Percentiles rank a stretch among this genome's conserved stretches.
phyloP scores from a whole-genome alignment of 2,113 vertebrate species.

The Gasterosteus nipponicus region DNA sequence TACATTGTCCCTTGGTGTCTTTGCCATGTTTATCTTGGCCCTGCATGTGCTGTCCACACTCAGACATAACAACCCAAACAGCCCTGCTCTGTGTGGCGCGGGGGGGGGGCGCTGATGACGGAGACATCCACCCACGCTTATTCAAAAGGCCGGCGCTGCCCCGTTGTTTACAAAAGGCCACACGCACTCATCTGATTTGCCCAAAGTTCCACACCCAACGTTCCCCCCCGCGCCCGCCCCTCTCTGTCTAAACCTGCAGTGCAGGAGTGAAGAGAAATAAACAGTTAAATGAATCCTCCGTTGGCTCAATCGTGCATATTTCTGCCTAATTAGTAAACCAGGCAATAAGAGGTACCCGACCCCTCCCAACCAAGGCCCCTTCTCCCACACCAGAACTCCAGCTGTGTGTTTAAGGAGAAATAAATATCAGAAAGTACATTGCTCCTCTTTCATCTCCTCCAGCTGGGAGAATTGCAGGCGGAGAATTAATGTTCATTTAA shows the following conservation, averaged over 20 bases:
- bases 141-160: slow-evolving; percentile 50
- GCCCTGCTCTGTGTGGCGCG: slow-evolving; percentile 36
- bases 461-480: slow-evolving; percentile 65
- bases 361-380: slow-evolving; percentile 51
- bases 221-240: slow-evolving; percentile 17
- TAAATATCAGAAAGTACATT: slow-evolving; percentile 80
- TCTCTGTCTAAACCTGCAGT: slow-evolving; percentile 27
- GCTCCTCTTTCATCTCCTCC: slow-evolving; percentile 79
- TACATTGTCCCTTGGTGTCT: slow-evolving; percentile 14
- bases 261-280: slow-evolving; percentile 79
- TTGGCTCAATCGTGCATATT: slow-evolving; percentile 73
- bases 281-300: slow-evolving; percentile 79
- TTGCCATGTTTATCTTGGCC: slow-evolving; percentile 19
- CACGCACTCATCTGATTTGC: slow-evolving; percentile 44
- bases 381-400: slow-evolving; percentile 66
- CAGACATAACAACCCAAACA: slow-evolving; percentile 59
- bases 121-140: slow-evolving; percentile 60
- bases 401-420: slow-evolving; percentile 76
- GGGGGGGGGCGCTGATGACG: slow-evolving; percentile 51
- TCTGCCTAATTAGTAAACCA: slow-evolving; percentile 78
- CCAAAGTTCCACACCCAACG: slow-evolving; percentile 40
- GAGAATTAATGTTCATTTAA: slow-evolving; percentile 83
- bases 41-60: slow-evolving; percentile 24
- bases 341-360: slow-evolving; percentile 66
- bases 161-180: slow-evolving; percentile 57